These are phyloP conservation scores for Cephus rjabovi DNA, from an alignment of 2,888 invertebrate species.

Conservation along the genomic window DNA sequence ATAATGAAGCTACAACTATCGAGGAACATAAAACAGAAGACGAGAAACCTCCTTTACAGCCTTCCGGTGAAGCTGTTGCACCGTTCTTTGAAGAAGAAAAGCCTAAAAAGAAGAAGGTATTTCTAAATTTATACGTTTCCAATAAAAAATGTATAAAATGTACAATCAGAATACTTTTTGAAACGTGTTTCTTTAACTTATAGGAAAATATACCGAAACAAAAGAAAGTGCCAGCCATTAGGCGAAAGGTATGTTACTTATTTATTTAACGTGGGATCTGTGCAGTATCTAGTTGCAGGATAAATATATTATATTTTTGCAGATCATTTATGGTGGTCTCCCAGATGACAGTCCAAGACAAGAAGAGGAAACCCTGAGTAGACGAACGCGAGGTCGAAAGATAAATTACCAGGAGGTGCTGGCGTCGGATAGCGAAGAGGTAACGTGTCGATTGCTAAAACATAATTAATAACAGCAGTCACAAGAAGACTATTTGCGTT, in stretches of 20 bases:
- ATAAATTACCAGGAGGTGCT: slow-evolving; percentile 83
- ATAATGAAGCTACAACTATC: neutral
- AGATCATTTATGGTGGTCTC: slow-evolving; percentile 65
- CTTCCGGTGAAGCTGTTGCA: slow-evolving; percentile 5
- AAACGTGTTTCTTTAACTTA: slow-evolving; percentile 1
- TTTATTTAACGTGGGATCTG: slow-evolving; percentile 19
- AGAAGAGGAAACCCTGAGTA: slow-evolving; percentile 73
- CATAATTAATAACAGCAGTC: neutral
- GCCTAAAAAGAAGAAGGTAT: slow-evolving; percentile 32
- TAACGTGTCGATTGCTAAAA: slow-evolving; percentile 49
- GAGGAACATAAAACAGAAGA: slow-evolving; percentile 6
- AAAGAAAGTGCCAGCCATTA: slow-evolving; percentile 34
- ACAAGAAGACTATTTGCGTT: neutral
- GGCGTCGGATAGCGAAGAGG: slow-evolving; percentile 81
- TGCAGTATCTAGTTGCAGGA: neutral
- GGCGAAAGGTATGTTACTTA: slow-evolving; percentile 34
- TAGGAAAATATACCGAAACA: slow-evolving; percentile 35
- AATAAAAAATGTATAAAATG: neutral
- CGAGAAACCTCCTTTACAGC: neutral
- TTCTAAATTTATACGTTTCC: neutral
- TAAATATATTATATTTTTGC: slow-evolving; percentile 16
- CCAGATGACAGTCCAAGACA: slow-evolving; percentile 55
- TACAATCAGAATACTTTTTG: neutral
- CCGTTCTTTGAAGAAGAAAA: slow-evolving; percentile 27
- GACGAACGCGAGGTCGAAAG: slow-evolving; percentile 79